Percentiles rank a stretch among this genome's conserved stretches.
Conservation (phyloP, 1,140 invertebrate genomes). For the Pogonognathellus flavescens region DNA sequence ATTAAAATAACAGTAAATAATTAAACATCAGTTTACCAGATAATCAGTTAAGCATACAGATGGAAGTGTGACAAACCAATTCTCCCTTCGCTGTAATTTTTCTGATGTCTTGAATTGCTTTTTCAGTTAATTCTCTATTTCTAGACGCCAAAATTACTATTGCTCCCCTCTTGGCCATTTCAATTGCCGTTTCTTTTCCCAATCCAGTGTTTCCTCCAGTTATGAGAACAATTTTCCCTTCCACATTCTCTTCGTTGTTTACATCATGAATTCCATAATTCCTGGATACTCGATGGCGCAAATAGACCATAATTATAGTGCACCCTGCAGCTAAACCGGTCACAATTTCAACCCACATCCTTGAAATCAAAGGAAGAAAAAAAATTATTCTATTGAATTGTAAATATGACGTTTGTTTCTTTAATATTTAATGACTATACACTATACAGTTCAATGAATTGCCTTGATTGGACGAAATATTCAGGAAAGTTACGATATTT, state of each 20-base stretch:
- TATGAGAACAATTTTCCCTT: conserved; percentile 72
- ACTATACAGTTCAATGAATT: no score
- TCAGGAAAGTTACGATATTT: no score
- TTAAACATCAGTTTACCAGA: no score
- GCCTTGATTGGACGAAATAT: no score
- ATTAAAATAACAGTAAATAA: no score
- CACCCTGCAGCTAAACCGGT: conserved; percentile 41
- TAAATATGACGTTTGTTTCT: no score
- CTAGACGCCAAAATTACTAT: conserved; percentile 83
- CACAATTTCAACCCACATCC: background rate
- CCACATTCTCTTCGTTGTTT: conserved; percentile 59
- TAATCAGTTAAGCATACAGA: no score
- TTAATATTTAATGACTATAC: no score
- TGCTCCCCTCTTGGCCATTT: conserved; percentile 77
- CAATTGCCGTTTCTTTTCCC: conserved; percentile 72
- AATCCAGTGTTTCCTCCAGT: conserved; percentile 73
- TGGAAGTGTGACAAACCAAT: conserved; percentile 74
- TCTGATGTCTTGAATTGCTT: conserved; percentile 76
- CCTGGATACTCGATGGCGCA: conserved; percentile 45
- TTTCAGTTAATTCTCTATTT: conserved; percentile 75
- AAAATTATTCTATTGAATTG: no score
- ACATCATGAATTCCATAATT: conserved; percentile 59
- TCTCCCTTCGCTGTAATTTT: conserved; percentile 73
- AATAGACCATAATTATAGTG: conserved; percentile 1
- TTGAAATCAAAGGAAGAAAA: no score